A percentile compares a stretch with the other conserved stretches of the same genome.
Evolutionary conservation across 2,113 vertebrate species (phyloP).

Genomic region (Corvus moneduloides): DNA sequence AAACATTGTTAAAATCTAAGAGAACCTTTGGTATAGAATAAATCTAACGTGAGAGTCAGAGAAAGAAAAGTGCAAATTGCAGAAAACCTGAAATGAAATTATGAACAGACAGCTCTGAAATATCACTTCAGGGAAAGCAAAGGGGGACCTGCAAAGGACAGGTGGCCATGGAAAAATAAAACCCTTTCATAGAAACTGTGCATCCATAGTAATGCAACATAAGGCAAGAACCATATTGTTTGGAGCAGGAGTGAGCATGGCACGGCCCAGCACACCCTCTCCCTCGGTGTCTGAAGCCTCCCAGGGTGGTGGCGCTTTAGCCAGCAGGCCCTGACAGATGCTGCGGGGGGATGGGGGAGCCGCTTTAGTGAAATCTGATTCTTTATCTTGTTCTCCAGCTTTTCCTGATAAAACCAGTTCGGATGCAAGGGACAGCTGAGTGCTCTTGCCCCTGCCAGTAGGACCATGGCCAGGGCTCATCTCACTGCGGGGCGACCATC

Average conservation of each 20-base stretch:
- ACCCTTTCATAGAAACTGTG: not conserved
- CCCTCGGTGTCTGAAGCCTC: not conserved
- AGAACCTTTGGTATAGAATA: not conserved
- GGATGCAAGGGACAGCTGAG: constrained; percentile 60
- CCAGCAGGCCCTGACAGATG: constrained; percentile 56
- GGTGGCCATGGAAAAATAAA: not conserved
- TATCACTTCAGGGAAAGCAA: not conserved
- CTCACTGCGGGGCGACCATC: constrained; percentile 60
- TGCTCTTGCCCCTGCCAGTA: constrained; percentile 67
- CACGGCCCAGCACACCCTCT: constrained; percentile 1
- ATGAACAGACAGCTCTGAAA: not conserved
- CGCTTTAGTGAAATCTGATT: constrained; percentile 37
- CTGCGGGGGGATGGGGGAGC: constrained; percentile 33
- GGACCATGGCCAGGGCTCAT: constrained; percentile 67
- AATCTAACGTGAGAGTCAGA: not conserved
- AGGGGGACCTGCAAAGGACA: constrained; percentile 7
- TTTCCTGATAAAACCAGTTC: constrained; percentile 63
- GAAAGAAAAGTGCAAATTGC: not conserved
- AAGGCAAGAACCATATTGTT: constrained; percentile 40
- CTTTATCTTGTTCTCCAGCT: constrained; percentile 52
- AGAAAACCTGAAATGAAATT: not conserved
- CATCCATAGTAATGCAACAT: constrained; percentile 35
- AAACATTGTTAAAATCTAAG: not conserved
- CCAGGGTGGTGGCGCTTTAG: not conserved
- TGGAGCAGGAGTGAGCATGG: not conserved